phyloP scores from a whole-genome alignment of 2,113 vertebrate genomes.

The Amia ocellicauda region DNA sequence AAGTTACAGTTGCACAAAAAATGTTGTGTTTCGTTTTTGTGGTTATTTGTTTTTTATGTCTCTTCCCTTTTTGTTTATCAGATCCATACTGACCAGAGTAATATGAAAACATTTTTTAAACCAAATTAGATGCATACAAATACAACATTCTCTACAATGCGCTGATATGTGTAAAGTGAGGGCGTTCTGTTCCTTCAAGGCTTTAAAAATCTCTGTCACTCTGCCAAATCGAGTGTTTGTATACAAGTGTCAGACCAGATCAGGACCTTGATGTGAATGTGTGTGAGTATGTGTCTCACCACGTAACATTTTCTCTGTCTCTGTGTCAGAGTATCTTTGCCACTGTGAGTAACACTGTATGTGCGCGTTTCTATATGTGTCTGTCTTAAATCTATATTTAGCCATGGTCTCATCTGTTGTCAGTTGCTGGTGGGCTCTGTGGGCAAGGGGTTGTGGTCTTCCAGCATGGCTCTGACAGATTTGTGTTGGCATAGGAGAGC shows the following conservation, averaged over 20 bases:
- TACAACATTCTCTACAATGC: no score
- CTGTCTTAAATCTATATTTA: constrained; percentile 45
- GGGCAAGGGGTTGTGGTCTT: constrained; percentile 42
- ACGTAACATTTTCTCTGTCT: not conserved
- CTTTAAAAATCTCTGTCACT: not conserved
- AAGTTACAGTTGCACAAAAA: no score
- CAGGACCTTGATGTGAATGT: not conserved
- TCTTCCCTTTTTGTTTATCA: no score
- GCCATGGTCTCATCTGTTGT: constrained; percentile 43
- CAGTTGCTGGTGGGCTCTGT: constrained; percentile 50
- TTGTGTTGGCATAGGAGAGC: constrained; percentile 6
- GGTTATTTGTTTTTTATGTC: no score
- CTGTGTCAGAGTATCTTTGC: not conserved
- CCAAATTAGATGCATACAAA: no score
- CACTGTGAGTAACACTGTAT: constrained; percentile 32
- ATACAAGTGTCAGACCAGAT: constrained; percentile 7
- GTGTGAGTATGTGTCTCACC: not conserved
- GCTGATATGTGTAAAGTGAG: no score
- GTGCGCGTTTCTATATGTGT: constrained; percentile 40
- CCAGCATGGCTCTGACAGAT: constrained; percentile 45
- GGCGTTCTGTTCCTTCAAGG: no score
- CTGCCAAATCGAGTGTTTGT: not conserved
- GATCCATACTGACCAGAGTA: no score
- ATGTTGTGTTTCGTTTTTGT: no score
- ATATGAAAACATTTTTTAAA: no score